Evolutionary conservation across 2,113 vertebrate species (phyloP).

Genomic region (Syngnathoides biaculeatus): DNA sequence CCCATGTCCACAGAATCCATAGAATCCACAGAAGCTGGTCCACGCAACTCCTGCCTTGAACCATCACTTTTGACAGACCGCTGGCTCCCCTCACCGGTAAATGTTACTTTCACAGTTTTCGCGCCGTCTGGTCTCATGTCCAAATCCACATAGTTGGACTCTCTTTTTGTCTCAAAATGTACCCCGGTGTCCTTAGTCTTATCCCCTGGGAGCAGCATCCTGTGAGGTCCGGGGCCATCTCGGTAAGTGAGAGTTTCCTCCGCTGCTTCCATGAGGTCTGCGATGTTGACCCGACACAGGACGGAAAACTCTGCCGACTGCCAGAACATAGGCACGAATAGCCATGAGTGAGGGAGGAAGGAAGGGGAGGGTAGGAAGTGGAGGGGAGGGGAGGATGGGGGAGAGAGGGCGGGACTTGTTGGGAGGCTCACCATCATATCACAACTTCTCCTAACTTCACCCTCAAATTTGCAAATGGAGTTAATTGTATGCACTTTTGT

Average conservation of each 20-base stretch:
- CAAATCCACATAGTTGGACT: slow-evolving; percentile 78
- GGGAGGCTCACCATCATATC: slow-evolving; percentile 36
- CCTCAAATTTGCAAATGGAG: not conserved
- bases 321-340: slow-evolving; percentile 13
- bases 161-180: slow-evolving; percentile 45
- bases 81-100: slow-evolving; percentile 68
- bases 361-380: slow-evolving; percentile 6
- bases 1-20: slow-evolving; percentile 19
- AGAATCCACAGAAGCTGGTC: slow-evolving; percentile 25
- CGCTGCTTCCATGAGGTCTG: slow-evolving; percentile 75
- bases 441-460: not conserved
- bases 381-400: slow-evolving; percentile 11
- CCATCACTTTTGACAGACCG: slow-evolving; percentile 64
- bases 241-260: slow-evolving; percentile 66
- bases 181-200: slow-evolving; percentile 20
- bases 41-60: slow-evolving; percentile 26
- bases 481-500: not conserved
- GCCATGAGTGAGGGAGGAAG: slow-evolving; percentile 17
- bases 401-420: slow-evolving; percentile 4
- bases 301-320: slow-evolving; percentile 64
- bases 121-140: slow-evolving; percentile 59
- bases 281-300: slow-evolving; percentile 66
- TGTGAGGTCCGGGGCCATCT: slow-evolving; percentile 63
- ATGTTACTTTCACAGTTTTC: slow-evolving; percentile 63
- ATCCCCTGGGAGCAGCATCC: slow-evolving; percentile 59